A percentile compares a stretch with the other conserved stretches of the same genome.
Evolutionary conservation across 64 coral and sea anemone species (phyloP).

Genomic region (Porites australiensis): DNA sequence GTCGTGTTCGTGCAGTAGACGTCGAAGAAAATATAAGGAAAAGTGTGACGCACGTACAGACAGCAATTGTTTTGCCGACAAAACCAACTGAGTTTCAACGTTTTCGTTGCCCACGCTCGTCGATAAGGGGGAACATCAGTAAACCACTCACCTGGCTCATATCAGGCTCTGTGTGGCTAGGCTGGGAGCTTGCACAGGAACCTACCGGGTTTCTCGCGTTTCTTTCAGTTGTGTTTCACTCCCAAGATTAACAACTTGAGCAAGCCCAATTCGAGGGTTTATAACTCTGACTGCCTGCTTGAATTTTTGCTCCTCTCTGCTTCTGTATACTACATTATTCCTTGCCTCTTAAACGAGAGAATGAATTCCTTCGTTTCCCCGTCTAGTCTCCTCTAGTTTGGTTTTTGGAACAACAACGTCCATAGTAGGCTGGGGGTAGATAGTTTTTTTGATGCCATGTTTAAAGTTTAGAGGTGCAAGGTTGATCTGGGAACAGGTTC

Average conservation of each 20-base stretch:
- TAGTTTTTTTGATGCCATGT: conserved; percentile 60
- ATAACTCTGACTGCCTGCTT: conserved; percentile 14
- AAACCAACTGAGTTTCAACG: too few species aligned
- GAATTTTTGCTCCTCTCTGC: conserved; percentile 47
- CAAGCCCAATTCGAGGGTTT: conserved; percentile 55
- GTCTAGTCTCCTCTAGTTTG: neutral
- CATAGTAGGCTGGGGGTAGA: conserved; percentile 49
- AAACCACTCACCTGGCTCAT: too few species aligned
- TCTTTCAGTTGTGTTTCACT: conserved; percentile 28
- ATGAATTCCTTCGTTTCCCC: conserved; percentile 40
- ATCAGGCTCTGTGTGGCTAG: conserved; percentile 3
- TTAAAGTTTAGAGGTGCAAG: conserved; percentile 48
- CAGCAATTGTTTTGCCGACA: too few species aligned
- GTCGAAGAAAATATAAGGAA: too few species aligned
- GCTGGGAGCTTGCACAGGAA: conserved; percentile 49
- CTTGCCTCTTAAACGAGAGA: conserved; percentile 71
- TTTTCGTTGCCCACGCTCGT: too few species aligned
- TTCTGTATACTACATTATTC: conserved; percentile 20
- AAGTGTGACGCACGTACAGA: too few species aligned
- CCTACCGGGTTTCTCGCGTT: conserved; percentile 8
- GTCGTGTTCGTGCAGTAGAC: too few species aligned
- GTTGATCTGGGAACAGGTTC: conserved; percentile 42
- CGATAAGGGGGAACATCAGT: too few species aligned
- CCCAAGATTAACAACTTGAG: conserved; percentile 22
- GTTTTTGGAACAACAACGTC: conserved; percentile 11